phyloP scores from a whole-genome alignment of 1,140 invertebrate genomes.

The Neodiprion lecontei region DNA sequence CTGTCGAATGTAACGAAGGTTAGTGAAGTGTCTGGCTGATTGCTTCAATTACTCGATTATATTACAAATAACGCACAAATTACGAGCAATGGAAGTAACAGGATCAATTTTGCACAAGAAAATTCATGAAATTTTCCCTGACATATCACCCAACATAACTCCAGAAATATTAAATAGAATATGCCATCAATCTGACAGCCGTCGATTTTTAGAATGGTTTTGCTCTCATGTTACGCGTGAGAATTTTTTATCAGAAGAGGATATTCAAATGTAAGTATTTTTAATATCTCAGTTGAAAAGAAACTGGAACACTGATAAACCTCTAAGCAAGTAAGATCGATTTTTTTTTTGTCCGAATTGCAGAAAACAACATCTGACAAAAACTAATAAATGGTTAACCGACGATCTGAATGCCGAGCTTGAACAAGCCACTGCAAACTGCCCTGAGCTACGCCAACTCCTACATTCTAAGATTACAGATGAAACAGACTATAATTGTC shows the following conservation, averaged over 20 bases:
- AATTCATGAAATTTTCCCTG: conserved; percentile 40
- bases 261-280: conserved; percentile 44
- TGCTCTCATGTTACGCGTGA: conserved; percentile 40
- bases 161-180: conserved; percentile 36
- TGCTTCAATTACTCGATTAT: too few relatives aligned
- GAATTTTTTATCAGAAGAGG: conserved; percentile 47
- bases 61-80: too few relatives aligned
- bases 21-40: too few relatives aligned
- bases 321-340: neutral
- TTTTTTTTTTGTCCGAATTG: conserved; percentile 14
- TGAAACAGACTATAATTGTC: conserved; percentile 26
- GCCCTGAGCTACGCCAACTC: conserved; percentile 45
- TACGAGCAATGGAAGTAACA: neutral
- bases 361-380: conserved; percentile 44
- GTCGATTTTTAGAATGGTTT: conserved; percentile 56
- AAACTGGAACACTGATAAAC: neutral
- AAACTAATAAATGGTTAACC: conserved; percentile 40
- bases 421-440: conserved; percentile 39
- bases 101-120: conserved; percentile 28
- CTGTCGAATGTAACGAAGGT: too few relatives aligned
- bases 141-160: conserved; percentile 34
- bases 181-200: conserved; percentile 35
- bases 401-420: conserved; percentile 45
- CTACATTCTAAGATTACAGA: conserved; percentile 30
- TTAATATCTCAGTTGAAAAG: neutral